Conservation (phyloP, 2,797 vertebrate genomes). For the Girardinus metallicus region DNA sequence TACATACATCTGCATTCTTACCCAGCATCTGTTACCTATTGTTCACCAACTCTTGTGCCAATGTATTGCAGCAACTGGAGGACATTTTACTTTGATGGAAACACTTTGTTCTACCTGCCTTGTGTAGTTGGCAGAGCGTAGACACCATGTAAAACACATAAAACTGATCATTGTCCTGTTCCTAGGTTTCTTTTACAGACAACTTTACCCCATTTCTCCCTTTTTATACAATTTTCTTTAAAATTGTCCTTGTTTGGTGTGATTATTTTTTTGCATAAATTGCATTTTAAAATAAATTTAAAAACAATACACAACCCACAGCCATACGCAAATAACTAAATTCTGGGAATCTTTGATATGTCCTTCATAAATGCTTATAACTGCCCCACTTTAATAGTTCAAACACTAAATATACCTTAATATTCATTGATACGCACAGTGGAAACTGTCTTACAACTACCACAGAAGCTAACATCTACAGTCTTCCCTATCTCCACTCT, state of each 20-base stretch:
- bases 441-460: no score
- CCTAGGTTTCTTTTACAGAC: background rate
- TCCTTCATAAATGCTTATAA: no score
- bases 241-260: background rate
- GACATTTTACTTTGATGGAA: background rate
- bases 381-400: no score
- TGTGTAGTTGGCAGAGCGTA: background rate
- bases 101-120: background rate
- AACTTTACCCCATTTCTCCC: background rate
- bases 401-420: no score
- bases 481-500: no score
- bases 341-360: no score
- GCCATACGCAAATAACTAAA: no score
- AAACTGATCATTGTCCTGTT: background rate
- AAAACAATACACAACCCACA: background rate
- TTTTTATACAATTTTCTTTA: no score
- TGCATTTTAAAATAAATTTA: background rate
- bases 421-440: no score
- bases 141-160: background rate
- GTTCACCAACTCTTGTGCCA: background rate
- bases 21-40: background rate
- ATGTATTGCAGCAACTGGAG: background rate
- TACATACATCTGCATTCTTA: background rate
- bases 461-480: no score
- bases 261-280: background rate